Conservation (phyloP, 2,113 vertebrate species). For the Burhinus bistriatus region DNA sequence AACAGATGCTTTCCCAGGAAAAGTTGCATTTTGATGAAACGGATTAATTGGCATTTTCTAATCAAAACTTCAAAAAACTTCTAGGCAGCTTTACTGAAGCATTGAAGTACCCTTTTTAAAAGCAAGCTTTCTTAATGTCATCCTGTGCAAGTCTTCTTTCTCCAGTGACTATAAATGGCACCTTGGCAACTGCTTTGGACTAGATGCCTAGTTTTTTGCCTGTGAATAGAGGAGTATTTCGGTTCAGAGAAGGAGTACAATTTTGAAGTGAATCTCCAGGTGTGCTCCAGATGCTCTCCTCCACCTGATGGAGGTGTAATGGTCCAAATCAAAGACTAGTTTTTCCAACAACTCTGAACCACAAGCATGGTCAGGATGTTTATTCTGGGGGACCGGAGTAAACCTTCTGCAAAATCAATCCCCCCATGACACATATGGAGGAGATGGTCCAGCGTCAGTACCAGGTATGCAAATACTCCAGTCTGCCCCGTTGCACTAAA, state of each 20-base stretch:
- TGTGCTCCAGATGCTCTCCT: neutral
- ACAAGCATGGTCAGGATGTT: neutral
- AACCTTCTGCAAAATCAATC: neutral
- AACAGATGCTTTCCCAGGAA: slow-evolving; percentile 32
- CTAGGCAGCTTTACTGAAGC: neutral
- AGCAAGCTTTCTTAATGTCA: neutral
- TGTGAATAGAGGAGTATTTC: neutral
- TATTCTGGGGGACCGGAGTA: neutral
- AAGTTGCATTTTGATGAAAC: slow-evolving; percentile 3
- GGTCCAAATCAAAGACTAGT: neutral
- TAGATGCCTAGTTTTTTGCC: neutral
- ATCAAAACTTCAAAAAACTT: slow-evolving; percentile 44
- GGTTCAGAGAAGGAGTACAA: neutral
- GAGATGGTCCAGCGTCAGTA: neutral
- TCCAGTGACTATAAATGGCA: neutral
- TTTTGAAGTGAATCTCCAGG: neutral
- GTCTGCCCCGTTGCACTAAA: neutral
- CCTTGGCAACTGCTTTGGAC: neutral
- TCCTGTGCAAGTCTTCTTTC: neutral
- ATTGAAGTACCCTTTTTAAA: neutral
- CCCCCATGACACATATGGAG: neutral
- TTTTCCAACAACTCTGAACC: neutral
- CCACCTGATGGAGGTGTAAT: neutral
- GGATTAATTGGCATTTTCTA: slow-evolving; percentile 49
- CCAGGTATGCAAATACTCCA: neutral